Evolutionary conservation across 2,888 invertebrate genomes (phyloP).

Genomic region (Myopa tessellatipennis): DNA sequence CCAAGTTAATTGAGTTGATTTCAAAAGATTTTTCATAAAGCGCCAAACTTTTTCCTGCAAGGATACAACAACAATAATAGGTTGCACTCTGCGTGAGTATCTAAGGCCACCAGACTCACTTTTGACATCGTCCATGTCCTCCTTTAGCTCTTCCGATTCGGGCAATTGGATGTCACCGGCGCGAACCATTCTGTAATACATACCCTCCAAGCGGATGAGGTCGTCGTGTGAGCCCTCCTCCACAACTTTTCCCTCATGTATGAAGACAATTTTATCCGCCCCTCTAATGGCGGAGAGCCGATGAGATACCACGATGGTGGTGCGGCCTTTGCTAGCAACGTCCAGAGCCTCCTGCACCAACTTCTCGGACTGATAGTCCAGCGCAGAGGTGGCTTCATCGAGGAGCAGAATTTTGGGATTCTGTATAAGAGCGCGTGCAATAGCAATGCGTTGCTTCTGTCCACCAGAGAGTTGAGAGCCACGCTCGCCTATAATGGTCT

Average conservation of each 20-base stretch:
- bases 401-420: conserved; percentile 80
- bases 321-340: conserved; percentile 78
- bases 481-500: conserved; percentile 82
- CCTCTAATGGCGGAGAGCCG: conserved; percentile 78
- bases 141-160: conserved; percentile 53
- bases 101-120: conserved; percentile 46
- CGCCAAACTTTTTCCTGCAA: conserved; percentile 59
- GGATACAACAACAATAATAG: too few species aligned
- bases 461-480: conserved; percentile 86
- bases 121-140: conserved; percentile 56
- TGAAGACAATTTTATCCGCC: conserved; percentile 77
- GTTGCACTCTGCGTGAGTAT: too few species aligned
- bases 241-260: conserved; percentile 77
- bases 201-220: conserved; percentile 73
- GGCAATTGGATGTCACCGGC: conserved; percentile 61
- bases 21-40: conserved; percentile 66
- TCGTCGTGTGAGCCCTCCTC: conserved; percentile 83
- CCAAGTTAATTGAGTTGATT: conserved; percentile 62
- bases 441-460: conserved; percentile 87
- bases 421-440: conserved; percentile 83
- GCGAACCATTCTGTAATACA: conserved; percentile 77
- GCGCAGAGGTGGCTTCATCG: conserved; percentile 88
- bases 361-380: conserved; percentile 84
- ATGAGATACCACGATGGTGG: conserved; percentile 82
- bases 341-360: conserved; percentile 85